Conservation (phyloP, 1,140 invertebrate species). For the Atta colombica region DNA sequence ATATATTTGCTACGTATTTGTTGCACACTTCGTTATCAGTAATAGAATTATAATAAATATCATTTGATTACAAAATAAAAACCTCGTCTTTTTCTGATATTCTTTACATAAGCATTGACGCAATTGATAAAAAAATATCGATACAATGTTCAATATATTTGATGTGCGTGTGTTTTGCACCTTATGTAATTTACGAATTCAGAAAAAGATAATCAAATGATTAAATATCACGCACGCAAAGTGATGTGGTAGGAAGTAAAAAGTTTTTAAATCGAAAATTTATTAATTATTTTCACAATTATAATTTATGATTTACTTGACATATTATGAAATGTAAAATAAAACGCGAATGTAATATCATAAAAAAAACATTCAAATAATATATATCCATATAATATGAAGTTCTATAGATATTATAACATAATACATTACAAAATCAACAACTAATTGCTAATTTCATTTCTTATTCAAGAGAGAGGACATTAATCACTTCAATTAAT, state of each 20-base stretch:
- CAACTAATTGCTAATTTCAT: slow-evolving; percentile 17
- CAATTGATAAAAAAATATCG: slow-evolving; percentile 29
- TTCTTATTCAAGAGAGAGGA: not conserved
- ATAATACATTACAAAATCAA: not conserved
- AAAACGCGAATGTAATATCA: not conserved
- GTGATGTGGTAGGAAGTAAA: not conserved
- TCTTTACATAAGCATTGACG: slow-evolving; percentile 28
- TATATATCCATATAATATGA: not conserved
- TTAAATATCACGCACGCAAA: not conserved
- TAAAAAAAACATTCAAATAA: not conserved
- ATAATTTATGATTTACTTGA: slow-evolving; percentile 63
- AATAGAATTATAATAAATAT: not conserved
- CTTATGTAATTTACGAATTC: slow-evolving; percentile 15
- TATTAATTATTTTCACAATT: slow-evolving; percentile 47
- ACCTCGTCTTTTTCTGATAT: not conserved
- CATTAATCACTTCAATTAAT: not conserved
- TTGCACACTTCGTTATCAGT: slow-evolving; percentile 1
- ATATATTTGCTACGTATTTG: not conserved
- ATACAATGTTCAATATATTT: not conserved
- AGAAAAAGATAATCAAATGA: not conserved
- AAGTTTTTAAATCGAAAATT: slow-evolving; percentile 8
- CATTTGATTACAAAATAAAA: not conserved
- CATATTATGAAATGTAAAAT: not conserved
- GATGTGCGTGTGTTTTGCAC: not conserved
- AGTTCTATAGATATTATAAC: not conserved